Evolutionary conservation across 2,797 vertebrate genomes (phyloP), one percentile per base, ranked within the genome.

Genomic region (Nyctibius grandis): DNA sequence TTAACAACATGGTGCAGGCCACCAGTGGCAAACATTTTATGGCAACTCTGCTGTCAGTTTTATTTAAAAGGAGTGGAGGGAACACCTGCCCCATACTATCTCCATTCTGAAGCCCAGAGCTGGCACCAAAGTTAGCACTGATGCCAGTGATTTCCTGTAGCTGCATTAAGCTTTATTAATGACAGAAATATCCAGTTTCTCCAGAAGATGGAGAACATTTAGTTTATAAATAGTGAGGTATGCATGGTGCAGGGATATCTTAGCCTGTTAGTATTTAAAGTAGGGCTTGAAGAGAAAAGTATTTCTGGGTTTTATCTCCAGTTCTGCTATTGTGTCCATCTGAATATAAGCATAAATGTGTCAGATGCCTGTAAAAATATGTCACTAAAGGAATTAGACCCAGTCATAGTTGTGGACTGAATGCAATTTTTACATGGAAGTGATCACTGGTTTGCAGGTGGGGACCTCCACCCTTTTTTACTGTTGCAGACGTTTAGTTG

Each of bases 351-450:
- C 40, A 47, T 45, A 73, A 76, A 64, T n/a, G n/a, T 23, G 16
- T 77, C 25, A 18, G 25, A 51, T 83, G 47, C 54, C 57, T 18
- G 10, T 68, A 42, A 86, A 91, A 86, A 26, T 26, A 28, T 15
- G 22, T 73, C 57, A n/a, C 54, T 36, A 51, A 80, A 80, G 34
- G 68, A 72, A 44, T 54, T 83, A 22, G 40, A 70, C 21, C 12
- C 34, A n/a, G 26, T 69, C 22, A 4, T 23, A 45, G 21, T 5
- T 76, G 57, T 9, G 33, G 34, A 36, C 12, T 0, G 0, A 54
- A 54, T 59, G 33, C 60, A 50, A 0, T 73, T 79, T 12, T 89
- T 65, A n/a, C 23, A 5, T 89, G 44, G 45, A 73, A 61, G 18
- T 40, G 17, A 33, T 54, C 83, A 28, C 21, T 88, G 56, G 26